Evolutionary conservation across 2,113 vertebrate species (phyloP), one percentile per base, ranked within the genome.

Genomic region (Ammodramus savannarum): DNA sequence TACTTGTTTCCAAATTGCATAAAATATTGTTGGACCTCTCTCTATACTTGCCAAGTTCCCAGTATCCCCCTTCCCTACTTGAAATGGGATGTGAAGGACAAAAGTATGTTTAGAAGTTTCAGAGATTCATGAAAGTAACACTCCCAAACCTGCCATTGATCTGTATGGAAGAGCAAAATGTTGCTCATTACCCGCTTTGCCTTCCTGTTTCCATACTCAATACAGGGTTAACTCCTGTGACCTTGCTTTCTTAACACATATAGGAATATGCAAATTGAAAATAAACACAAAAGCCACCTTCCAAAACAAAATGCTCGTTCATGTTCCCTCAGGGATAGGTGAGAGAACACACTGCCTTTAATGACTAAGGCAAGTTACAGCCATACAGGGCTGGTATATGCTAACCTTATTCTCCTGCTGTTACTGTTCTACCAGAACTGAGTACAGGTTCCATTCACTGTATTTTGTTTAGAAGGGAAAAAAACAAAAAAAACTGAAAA

Each of bases 201-300:
- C 26, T 92, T 32, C n/a, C n/a, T 55, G 17, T 61, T 72, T 72
- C 69, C 29, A 5, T 52, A 73, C 31, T 79, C 22, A 13, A 1
- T 72, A 44, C 44, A 77, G 46, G 38, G 59, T 87, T 89, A 86
- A 81, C 22, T 67, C 80, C 51, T 34, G 13, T 58, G 84, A 85
- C 84, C 61, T 95, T 85, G 61, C 23, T 69, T 93, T 82, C 67
- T 89, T 57, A 91, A 91, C n/a, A 73, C 31, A 58, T 58, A 76
- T 29, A 85, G 44, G 49, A 90, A 72, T 62, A 95, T 58, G 74
- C 34, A 94, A 82, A 90, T 76, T 65, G 34, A 54, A 85, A 90
- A 76, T 38, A 91, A 95, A 89, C 34, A 68, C 25, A 85, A 82
- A 82, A 63, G 17, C 36, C 79, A 34, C 26, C 62, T 87, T 87